Evolutionary conservation across 1,140 invertebrate species (phyloP).

Genomic region (Drosophila seguyi): DNA sequence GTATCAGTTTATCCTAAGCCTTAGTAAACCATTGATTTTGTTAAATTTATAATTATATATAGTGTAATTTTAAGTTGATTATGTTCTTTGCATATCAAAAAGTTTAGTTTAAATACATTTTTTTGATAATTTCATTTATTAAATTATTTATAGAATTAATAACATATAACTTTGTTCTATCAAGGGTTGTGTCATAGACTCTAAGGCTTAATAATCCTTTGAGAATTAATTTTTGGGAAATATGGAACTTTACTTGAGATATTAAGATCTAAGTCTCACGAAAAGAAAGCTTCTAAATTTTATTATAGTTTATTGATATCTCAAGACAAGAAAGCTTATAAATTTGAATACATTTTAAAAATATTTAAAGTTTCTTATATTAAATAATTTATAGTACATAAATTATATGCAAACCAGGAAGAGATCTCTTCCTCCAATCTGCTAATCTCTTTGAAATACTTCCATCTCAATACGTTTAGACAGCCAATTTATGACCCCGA

Average conservation of each 20-base stretch:
- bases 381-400: too few species aligned
- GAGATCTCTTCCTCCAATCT: not conserved
- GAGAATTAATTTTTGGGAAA: not conserved
- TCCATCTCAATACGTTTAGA: not conserved
- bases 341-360: not conserved
- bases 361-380: too few species aligned
- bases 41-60: too few species aligned
- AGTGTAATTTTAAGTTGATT: not conserved
- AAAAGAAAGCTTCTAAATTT: too few species aligned
- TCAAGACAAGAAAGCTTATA: not conserved
- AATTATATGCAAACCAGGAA: not conserved
- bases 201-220: not conserved
- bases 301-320: not conserved
- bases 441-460: slow-evolving; percentile 5
- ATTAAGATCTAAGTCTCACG: not conserved
- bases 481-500: slow-evolving; percentile 2
- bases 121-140: too few species aligned
- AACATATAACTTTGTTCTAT: too few species aligned
- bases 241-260: not conserved
- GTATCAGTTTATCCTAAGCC: not conserved
- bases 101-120: too few species aligned
- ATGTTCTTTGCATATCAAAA: too few species aligned
- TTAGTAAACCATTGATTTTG: not conserved
- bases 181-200: too few species aligned
- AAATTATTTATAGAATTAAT: too few species aligned